Evolutionary conservation across 2,113 vertebrate species (phyloP), one percentile per base, ranked within the genome.

Genomic region (Microtus montanus): DNA sequence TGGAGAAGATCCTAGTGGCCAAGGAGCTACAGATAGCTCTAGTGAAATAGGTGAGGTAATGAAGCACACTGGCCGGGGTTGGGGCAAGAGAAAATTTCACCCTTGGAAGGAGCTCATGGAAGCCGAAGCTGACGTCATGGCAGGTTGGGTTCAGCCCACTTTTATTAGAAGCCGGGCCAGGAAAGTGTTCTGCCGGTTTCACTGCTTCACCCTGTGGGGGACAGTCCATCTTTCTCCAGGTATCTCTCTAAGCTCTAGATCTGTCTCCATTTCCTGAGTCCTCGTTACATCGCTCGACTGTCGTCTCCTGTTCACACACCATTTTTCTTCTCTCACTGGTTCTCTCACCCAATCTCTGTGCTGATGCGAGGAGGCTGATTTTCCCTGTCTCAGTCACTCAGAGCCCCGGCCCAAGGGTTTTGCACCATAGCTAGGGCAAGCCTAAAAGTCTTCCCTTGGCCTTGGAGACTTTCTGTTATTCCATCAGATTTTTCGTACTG

Each of bases 161-260:
- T 41, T 8, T 70, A 8, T 92, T 71, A 74, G 63, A 5, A 15
- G 22, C 17, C 17, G 20, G 19, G 75, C 10, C n/a, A 12, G 33
- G 28, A 49, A 75, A 82, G 86, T 28, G 4, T 20, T 15, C 2
- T 1, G 28, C 47, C 9, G 7, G 11, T 22, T 70, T 33, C 70
- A 52, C 54, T 86, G 82, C 5, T 24, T 93, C 87, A 41, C 74
- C 35, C 70, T 22, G 15, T 35, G 13, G 11, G 74, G 13, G 41
- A 83, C 58, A 64, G 44, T 28, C 61, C 66, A 28, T 85, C 15
- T 89, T 90, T 95, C 52, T 92, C 66, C 44, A 2, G 28, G 63
- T 68, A n/a, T 92, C 75, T 71, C 80, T 93, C 52, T 41, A 64
- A 73, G 49, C 82, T 95, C 10, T 41, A 63, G 35, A 63, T 95